Evolutionary conservation across 2,888 invertebrate genomes (phyloP).

Genomic region (Oegoconia quadripuncta): DNA sequence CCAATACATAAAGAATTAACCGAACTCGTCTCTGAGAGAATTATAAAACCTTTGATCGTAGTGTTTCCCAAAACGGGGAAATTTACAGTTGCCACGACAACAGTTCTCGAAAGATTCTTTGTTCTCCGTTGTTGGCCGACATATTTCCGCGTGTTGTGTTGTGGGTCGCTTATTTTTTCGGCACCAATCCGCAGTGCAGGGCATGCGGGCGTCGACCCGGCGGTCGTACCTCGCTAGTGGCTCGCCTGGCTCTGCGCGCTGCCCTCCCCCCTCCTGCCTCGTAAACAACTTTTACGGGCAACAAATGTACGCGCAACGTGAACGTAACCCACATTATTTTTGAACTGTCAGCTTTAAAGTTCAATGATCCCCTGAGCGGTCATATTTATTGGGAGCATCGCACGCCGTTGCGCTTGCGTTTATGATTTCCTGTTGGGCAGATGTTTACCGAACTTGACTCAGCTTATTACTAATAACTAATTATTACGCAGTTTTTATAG

Average conservation of each 20-base stretch:
- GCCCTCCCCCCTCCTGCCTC: conserved; percentile 35
- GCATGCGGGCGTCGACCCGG: conserved; percentile 58
- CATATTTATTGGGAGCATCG: conserved; percentile 72
- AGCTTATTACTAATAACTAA: conserved; percentile 6
- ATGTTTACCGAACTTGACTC: conserved; percentile 47
- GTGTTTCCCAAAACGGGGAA: not conserved
- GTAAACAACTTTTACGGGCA: conserved; percentile 77
- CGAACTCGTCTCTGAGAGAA: too few species aligned
- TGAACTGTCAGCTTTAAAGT: conserved; percentile 75
- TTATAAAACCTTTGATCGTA: too few species aligned
- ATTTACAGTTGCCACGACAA: conserved; percentile 10
- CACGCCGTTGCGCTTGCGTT: conserved; percentile 49
- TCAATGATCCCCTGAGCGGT: conserved; percentile 67
- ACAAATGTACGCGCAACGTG: conserved; percentile 75
- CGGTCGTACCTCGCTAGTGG: conserved; percentile 41
- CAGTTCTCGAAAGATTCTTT: conserved; percentile 42
- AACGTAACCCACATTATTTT: conserved; percentile 79
- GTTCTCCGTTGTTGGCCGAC: conserved; percentile 61
- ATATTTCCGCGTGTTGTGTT: conserved; percentile 52
- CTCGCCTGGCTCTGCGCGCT: conserved; percentile 22
- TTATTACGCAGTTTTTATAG: not conserved
- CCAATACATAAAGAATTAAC: too few species aligned
- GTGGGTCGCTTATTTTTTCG: conserved; percentile 75
- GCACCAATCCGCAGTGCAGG: conserved; percentile 65
- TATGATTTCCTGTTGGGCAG: conserved; percentile 59